These are phyloP conservation scores for Caenorhabditis remanei DNA, from an alignment of 1,140 invertebrate genomes.

Conservation along the genomic window DNA sequence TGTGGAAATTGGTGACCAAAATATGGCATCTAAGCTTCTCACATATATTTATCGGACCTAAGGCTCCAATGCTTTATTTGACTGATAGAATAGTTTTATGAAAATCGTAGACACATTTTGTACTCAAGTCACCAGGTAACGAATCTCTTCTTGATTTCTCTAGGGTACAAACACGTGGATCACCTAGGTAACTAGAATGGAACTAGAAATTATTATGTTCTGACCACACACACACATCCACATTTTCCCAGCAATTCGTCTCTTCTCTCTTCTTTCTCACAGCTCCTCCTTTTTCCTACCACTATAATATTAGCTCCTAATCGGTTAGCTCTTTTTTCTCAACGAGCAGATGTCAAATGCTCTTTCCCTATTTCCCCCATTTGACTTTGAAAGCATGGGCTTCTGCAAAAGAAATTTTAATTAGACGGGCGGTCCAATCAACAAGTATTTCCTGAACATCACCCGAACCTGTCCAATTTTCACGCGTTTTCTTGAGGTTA, in stretches of 20 bases:
- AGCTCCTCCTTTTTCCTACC: conserved; percentile 44
- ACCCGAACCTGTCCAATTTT: not conserved
- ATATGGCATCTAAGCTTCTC: too few relatives aligned
- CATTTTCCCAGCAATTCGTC: conserved; percentile 45
- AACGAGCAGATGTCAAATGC: conserved; percentile 17
- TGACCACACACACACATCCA: not conserved
- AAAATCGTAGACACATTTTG: too few relatives aligned
- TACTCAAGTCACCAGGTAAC: too few relatives aligned
- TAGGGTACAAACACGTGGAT: not conserved
- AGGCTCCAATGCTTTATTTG: too few relatives aligned
- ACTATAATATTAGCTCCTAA: conserved; percentile 56
- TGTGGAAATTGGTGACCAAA: not conserved
- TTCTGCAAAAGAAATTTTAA: not conserved
- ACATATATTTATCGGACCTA: too few relatives aligned
- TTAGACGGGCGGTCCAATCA: conserved; percentile 29
- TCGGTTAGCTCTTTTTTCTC: conserved; percentile 23
- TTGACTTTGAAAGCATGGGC: not conserved
- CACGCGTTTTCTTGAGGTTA: not conserved
- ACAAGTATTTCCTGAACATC: not conserved
- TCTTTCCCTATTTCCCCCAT: not conserved
- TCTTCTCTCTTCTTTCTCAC: conserved; percentile 15
- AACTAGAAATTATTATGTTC: not conserved
- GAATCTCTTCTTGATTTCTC: too few relatives aligned
- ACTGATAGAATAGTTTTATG: too few relatives aligned
- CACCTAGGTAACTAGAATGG: conserved; percentile 27